phyloP scores from a whole-genome alignment of 2,113 vertebrate genomes.

The Halichoeres trimaculatus region DNA sequence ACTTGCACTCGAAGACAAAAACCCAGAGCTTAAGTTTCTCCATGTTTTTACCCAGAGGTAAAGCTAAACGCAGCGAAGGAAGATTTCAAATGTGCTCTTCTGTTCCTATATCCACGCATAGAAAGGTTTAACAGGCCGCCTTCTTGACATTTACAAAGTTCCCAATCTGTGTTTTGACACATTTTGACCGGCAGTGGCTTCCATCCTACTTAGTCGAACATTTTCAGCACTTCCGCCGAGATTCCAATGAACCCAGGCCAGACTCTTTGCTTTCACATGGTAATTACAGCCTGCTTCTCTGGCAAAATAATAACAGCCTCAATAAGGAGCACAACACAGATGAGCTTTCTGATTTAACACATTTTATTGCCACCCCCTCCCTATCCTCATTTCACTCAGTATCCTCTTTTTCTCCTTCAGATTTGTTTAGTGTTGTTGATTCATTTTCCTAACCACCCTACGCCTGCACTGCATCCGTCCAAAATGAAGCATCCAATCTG shows the following conservation, averaged over 20 bases:
- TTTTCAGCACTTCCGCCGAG: conserved; percentile 42
- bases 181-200: conserved; percentile 38
- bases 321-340: conserved; percentile 71
- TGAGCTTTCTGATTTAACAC: conserved; percentile 71
- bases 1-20: background rate
- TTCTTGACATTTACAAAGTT: conserved; percentile 74
- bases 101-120: background rate
- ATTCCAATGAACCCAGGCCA: conserved; percentile 50
- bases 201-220: conserved; percentile 57
- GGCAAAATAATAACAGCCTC: conserved; percentile 76
- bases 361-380: conserved; percentile 47
- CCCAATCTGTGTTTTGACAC: conserved; percentile 51
- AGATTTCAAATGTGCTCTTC: conserved; percentile 19
- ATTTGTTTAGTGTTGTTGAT: conserved; percentile 79
- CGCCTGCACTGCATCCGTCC: conserved; percentile 69
- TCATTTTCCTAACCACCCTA: conserved; percentile 67
- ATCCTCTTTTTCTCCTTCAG: conserved; percentile 52
- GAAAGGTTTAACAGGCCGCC: conserved; percentile 57
- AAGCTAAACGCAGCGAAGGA: background rate
- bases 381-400: conserved; percentile 40
- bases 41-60: background rate
- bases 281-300: conserved; percentile 76
- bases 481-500: conserved; percentile 78
- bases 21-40: background rate
- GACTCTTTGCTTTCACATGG: conserved; percentile 63